Percentiles rank a stretch among this genome's conserved stretches.
Conservation (phyloP, 2,888 invertebrate genomes). For the Calliopum simillimum region DNA sequence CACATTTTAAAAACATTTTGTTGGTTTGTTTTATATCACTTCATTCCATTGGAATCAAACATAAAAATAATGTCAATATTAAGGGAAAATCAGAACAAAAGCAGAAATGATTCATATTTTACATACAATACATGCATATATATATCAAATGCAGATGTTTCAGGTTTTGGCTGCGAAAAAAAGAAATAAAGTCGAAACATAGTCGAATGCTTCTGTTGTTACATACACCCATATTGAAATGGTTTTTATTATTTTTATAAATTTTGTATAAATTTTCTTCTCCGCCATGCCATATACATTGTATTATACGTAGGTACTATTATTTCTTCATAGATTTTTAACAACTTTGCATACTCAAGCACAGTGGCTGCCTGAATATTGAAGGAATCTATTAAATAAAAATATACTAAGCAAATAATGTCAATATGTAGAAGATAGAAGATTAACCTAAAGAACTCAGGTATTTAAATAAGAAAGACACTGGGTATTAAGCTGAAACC, state of each 20-base stretch:
- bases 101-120: slow-evolving; percentile 16
- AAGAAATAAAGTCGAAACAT: slow-evolving; percentile 31
- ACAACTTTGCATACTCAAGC: neutral
- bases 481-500: too few species aligned
- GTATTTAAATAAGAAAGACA: too few species aligned
- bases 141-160: slow-evolving; percentile 49
- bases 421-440: too few species aligned
- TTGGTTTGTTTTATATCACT: neutral
- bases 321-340: neutral
- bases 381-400: neutral
- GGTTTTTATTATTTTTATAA: slow-evolving; percentile 12
- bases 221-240: slow-evolving; percentile 34
- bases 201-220: slow-evolving; percentile 18
- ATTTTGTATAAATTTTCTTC: neutral
- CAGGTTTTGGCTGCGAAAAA: slow-evolving; percentile 40
- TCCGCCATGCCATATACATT: neutral
- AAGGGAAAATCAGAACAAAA: slow-evolving; percentile 38
- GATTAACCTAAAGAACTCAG: too few species aligned
- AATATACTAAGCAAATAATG: too few species aligned
- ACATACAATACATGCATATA: neutral
- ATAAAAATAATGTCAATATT: slow-evolving; percentile 48
- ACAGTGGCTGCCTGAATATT: neutral
- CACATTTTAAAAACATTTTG: neutral
- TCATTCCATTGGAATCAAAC: neutral
- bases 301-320: neutral